Evolutionary conservation across 2,113 vertebrate species (phyloP).

Genomic region (Sialia sialis): DNA sequence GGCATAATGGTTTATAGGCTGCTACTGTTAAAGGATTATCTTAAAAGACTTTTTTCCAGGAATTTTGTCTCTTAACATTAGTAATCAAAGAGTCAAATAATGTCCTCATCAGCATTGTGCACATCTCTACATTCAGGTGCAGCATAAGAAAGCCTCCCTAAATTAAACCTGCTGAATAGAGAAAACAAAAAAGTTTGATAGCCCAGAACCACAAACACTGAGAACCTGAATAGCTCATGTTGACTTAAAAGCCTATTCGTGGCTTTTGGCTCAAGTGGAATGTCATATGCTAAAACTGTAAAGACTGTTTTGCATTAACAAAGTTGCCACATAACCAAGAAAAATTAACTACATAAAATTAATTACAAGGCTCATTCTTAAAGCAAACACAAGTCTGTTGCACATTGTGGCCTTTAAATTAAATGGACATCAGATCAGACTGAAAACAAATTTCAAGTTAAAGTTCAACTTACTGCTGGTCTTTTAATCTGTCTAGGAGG

Average conservation of each 20-base stretch:
- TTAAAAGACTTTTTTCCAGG: background rate
- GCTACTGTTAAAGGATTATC: background rate
- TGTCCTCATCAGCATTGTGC: background rate
- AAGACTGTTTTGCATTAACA: background rate
- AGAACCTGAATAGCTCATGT: background rate
- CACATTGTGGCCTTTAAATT: background rate
- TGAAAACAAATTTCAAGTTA: background rate
- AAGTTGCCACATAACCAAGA: background rate
- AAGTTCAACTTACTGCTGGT: conserved; percentile 79
- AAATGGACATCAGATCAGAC: background rate
- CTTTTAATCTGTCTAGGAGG: conserved; percentile 88
- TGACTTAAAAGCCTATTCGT: background rate
- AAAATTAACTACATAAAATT: background rate
- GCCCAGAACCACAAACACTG: background rate
- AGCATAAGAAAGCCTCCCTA: background rate
- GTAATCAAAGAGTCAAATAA: background rate
- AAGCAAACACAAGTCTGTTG: background rate
- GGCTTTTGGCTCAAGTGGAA: background rate
- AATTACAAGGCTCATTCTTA: background rate
- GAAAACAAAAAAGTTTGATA: background rate
- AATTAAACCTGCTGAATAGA: background rate
- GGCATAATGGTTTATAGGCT: background rate
- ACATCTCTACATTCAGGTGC: background rate
- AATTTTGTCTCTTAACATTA: background rate
- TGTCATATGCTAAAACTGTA: background rate